phyloP scores from a whole-genome alignment of 2,113 vertebrate species.

The Dermatemys mawii region DNA sequence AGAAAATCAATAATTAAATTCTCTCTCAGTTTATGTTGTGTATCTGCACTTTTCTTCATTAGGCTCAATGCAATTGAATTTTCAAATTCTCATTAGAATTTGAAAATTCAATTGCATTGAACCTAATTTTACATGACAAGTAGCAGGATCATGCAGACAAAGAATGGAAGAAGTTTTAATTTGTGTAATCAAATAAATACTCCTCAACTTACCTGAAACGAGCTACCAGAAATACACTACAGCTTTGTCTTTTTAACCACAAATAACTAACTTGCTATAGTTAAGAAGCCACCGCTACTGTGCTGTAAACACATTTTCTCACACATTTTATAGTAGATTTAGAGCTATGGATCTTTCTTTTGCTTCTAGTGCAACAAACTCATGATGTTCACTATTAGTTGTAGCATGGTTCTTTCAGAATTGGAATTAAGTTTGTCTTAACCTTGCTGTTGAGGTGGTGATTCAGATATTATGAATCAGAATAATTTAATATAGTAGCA shows the following conservation, averaged over 20 bases:
- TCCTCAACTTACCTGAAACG: neutral
- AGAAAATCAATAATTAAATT: slow-evolving; percentile 67
- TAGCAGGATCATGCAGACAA: slow-evolving; percentile 43
- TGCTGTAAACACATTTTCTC: neutral
- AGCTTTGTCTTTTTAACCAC: neutral
- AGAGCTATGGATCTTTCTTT: neutral
- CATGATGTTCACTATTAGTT: neutral
- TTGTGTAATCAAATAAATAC: neutral
- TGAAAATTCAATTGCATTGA: slow-evolving; percentile 63
- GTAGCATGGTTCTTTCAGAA: neutral
- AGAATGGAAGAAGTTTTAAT: slow-evolving; percentile 8
- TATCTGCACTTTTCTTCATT: slow-evolving; percentile 52
- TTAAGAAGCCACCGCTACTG: neutral
- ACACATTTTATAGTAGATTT: neutral
- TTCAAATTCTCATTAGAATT: no score
- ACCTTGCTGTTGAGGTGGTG: neutral
- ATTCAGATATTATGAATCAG: neutral
- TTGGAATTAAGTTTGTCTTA: neutral
- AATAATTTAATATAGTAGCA: neutral
- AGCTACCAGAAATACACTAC: neutral
- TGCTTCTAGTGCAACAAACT: neutral
- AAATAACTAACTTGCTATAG: neutral
- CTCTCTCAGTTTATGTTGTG: slow-evolving; percentile 52
- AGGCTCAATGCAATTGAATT: no score
- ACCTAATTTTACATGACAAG: slow-evolving; percentile 61